phyloP scores from a whole-genome alignment of 1,140 invertebrate genomes.

The Campoletis sonorensis region DNA sequence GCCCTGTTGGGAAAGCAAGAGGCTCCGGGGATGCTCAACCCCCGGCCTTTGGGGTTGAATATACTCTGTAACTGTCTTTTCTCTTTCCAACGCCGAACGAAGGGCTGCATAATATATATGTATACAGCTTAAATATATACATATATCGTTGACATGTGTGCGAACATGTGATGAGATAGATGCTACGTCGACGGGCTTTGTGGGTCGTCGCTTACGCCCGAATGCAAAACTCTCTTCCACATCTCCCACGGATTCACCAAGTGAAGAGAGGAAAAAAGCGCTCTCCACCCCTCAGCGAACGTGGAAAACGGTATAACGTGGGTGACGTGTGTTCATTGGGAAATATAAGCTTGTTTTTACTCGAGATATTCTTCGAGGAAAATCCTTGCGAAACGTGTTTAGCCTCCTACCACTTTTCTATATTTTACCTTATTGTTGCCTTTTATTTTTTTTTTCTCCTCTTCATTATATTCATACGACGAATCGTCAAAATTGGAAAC shows the following conservation, averaged over 20 bases:
- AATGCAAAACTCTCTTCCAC: constrained; percentile 23
- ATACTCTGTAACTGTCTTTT: constrained; percentile 41
- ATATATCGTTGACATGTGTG: not conserved
- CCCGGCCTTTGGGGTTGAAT: constrained; percentile 30
- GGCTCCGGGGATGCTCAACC: constrained; percentile 23
- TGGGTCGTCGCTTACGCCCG: constrained; percentile 13
- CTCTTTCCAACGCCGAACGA: constrained; percentile 32
- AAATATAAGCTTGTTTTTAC: constrained; percentile 17
- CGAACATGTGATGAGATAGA: constrained; percentile 13
- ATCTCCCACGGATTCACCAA: constrained; percentile 38
- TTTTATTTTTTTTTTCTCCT: not conserved
- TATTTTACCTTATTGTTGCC: not conserved
- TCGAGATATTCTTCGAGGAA: not conserved
- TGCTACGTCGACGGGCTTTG: constrained; percentile 25
- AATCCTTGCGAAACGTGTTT: not conserved
- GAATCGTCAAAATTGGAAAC: too few relatives aligned
- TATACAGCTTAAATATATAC: not conserved
- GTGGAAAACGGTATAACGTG: constrained; percentile 20
- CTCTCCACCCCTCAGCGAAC: not conserved
- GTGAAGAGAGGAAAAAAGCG: constrained; percentile 14
- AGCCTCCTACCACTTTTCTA: not conserved
- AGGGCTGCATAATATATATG: constrained; percentile 41
- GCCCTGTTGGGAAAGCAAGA: constrained; percentile 8
- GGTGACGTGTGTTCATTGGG: constrained; percentile 34
- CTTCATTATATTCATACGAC: not conserved